Percentiles rank a stretch among this genome's conserved stretches.
Evolutionary conservation across 2,113 vertebrate species (phyloP).

Genomic region (Falcunculus frontatus): DNA sequence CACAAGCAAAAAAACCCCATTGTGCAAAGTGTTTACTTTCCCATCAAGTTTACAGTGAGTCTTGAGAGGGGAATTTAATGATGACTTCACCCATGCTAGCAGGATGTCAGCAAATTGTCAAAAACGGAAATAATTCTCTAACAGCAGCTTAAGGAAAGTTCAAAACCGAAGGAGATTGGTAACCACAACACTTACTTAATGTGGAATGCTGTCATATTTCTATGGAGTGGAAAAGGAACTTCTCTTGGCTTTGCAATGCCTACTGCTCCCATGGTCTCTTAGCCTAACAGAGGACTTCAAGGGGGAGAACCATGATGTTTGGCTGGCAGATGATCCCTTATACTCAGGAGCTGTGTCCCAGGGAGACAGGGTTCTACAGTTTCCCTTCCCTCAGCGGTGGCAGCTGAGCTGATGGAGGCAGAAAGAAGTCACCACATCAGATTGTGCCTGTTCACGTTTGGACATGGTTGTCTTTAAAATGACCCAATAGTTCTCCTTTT

Average conservation of each 20-base stretch:
- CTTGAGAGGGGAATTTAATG: constrained; percentile 4
- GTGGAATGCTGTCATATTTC: background rate
- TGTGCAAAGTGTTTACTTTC: constrained; percentile 41
- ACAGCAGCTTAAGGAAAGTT: background rate
- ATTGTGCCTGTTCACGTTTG: fast-evolving
- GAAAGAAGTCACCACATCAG: background rate
- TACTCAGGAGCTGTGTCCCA: fast-evolving
- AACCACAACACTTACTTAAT: background rate
- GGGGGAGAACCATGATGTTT: fast-evolving
- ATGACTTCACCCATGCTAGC: background rate
- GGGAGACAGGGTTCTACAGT: background rate
- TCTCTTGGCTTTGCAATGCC: fast-evolving
- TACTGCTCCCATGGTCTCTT: fast-evolving
- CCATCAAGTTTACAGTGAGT: background rate
- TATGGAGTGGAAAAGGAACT: background rate
- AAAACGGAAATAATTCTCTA: constrained; percentile 3
- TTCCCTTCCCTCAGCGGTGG: background rate
- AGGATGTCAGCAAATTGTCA: background rate
- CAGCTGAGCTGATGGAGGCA: fast-evolving
- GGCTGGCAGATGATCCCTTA: fast-evolving
- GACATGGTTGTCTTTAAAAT: background rate
- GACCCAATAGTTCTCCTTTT: fast-evolving
- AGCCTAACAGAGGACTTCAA: background rate
- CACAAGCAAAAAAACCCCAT: background rate
- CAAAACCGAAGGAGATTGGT: background rate